These are phyloP conservation scores for Desmodus rotundus DNA, from an alignment of 2,113 vertebrate genomes.

Conservation along the genomic window DNA sequence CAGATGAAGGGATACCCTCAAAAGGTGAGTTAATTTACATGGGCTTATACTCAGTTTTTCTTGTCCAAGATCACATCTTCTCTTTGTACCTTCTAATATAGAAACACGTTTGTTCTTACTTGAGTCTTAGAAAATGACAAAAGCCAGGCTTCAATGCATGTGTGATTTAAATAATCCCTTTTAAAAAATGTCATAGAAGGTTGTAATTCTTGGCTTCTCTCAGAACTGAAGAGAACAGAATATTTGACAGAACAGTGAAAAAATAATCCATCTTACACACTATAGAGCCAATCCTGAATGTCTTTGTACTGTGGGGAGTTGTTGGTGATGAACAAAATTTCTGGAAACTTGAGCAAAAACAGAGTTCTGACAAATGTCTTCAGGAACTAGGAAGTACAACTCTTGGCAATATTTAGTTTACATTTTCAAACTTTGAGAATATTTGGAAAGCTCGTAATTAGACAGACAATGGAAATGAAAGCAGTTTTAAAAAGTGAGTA, in stretches of 20 bases:
- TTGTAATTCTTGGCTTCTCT: conserved; percentile 1
- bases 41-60: background rate
- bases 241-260: background rate
- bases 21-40: conserved; percentile 47
- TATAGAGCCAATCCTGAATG: background rate
- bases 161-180: conserved; percentile 18
- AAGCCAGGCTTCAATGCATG: conserved; percentile 5
- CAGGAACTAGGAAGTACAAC: background rate
- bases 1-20: conserved; percentile 12
- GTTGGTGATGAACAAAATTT: background rate
- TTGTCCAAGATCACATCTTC: background rate
- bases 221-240: conserved; percentile 9
- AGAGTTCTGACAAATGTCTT: background rate
- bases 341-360: background rate
- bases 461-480: conserved; percentile 14
- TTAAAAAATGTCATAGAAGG: background rate
- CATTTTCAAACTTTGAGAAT: background rate
- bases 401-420: background rate
- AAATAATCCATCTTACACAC: background rate
- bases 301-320: background rate
- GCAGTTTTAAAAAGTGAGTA: background rate
- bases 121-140: background rate
- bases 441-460: background rate
- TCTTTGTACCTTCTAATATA: background rate
- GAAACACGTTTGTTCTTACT: conserved; percentile 18